These are phyloP conservation scores for Silurus lanzhouensis DNA, from an alignment of 2,797 vertebrate species.

Conservation along the genomic window DNA sequence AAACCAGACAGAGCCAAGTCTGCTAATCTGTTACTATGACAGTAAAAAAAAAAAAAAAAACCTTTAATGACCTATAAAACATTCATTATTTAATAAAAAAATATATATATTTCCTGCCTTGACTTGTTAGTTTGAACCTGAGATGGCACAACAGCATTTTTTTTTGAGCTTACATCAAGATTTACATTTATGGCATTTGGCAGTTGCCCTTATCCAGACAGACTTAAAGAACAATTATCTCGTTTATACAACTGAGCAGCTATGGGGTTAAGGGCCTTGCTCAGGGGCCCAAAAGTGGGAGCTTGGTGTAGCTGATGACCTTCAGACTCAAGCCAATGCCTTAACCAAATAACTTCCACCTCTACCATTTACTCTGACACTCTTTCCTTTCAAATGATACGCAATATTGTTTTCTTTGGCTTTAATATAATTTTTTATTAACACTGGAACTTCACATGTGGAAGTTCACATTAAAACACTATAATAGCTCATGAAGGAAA, in stretches of 20 bases:
- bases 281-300: too few species aligned
- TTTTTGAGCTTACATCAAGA: too few species aligned
- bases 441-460: background rate
- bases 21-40: background rate
- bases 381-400: background rate
- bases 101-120: background rate
- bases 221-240: too few species aligned
- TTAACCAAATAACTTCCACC: too few species aligned
- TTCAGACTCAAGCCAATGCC: too few species aligned
- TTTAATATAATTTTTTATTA: background rate
- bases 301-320: too few species aligned
- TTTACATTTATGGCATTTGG: too few species aligned
- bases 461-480: background rate
- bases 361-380: background rate
- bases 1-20: background rate
- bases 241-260: too few species aligned
- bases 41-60: background rate
- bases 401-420: background rate
- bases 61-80: background rate
- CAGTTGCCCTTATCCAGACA: too few species aligned
- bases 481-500: background rate
- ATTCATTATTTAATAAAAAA: too few species aligned
- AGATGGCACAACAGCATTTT: background rate
- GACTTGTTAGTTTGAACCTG: background rate
- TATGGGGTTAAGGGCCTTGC: too few species aligned